Evolutionary conservation across 2,888 invertebrate species (phyloP), one percentile per base, ranked within the genome.

Genomic region (Byasa hedistus): DNA sequence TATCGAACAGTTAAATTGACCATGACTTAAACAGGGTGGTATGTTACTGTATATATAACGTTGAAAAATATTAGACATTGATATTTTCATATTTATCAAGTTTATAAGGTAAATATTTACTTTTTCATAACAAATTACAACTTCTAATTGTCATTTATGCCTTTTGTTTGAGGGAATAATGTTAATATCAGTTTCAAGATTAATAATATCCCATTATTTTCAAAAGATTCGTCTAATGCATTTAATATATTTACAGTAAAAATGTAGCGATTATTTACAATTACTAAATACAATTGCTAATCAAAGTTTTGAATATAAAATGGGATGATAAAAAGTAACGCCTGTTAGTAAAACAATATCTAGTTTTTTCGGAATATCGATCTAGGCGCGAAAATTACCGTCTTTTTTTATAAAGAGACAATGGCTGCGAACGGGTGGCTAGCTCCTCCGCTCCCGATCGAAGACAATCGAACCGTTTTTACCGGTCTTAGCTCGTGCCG

Each of bases 401-500:
- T 44, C 61, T 61, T 60, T 61, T 54, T 58, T 22, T 51, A 8
- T 51, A 57, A 27, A 8, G 32, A 58, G 62, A 66, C 66, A 66
- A 59, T 63, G 62, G 59, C 15, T 39, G 62, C 61, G 44, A 48
- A 27, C 60, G 55, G 44, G 60, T 27, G 23, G 15, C 22, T 52
- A n/a, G 15, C 22, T 52, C 54, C 61, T 71, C 72, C 71, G 66
- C 73, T 70, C 72, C 80, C 79, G 74, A 77, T 78, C 72, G 73
- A 77, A 79, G 77, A 83, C 84, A 82, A 85, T 84, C 72, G 78
- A 75, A 71, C 66, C 27, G 69, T 82, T 82, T 82, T 85, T 81
- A 78, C 74, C 78, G 76, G 75, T 69, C 69, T 67, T 74, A 77
- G 88, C 87, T 83, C 89, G 89, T 87, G 88, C 88, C 84, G 75